phyloP scores from a whole-genome alignment of 2,113 vertebrate species.

The Pseudolaguvia tuberculata region DNA sequence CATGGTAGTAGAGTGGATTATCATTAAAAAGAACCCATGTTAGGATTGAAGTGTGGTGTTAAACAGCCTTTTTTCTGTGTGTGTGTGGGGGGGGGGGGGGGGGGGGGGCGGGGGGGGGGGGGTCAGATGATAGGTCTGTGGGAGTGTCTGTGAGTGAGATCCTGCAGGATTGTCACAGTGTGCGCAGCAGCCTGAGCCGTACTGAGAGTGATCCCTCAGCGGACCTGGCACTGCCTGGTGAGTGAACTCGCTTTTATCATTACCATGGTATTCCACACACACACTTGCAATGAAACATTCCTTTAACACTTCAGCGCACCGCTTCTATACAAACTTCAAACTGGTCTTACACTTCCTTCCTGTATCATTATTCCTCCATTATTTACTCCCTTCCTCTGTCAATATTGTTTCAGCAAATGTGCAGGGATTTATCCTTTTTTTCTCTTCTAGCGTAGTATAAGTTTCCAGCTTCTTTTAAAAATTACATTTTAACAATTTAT shows the following conservation, averaged over 20 bases:
- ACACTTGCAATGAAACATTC: background rate
- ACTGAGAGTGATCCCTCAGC: constrained; percentile 57
- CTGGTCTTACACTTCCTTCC: background rate
- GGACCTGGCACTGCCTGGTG: constrained; percentile 76
- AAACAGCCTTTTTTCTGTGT: constrained; percentile 5
- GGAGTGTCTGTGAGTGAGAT: constrained; percentile 63
- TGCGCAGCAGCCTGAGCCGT: constrained; percentile 59
- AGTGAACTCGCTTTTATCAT: constrained; percentile 3
- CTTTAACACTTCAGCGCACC: background rate
- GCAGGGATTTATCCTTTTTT: background rate
- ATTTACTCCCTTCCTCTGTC: background rate
- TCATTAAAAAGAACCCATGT: background rate
- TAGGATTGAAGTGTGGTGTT: background rate
- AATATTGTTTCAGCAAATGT: constrained; percentile 4
- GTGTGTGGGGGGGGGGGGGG: constrained; percentile 44
- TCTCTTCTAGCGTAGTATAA: background rate
- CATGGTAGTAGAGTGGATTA: background rate
- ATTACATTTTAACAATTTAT: background rate
- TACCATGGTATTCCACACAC: background rate
- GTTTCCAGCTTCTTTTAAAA: background rate
- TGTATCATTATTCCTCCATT: background rate
- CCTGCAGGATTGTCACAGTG: constrained; percentile 69
- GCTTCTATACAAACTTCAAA: background rate
- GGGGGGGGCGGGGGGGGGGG: constrained; percentile 53
- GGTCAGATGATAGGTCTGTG: constrained; percentile 43